Evolutionary conservation across 92 coral and sea anemone species (phyloP).

Genomic region (Palythoa grandiflora): DNA sequence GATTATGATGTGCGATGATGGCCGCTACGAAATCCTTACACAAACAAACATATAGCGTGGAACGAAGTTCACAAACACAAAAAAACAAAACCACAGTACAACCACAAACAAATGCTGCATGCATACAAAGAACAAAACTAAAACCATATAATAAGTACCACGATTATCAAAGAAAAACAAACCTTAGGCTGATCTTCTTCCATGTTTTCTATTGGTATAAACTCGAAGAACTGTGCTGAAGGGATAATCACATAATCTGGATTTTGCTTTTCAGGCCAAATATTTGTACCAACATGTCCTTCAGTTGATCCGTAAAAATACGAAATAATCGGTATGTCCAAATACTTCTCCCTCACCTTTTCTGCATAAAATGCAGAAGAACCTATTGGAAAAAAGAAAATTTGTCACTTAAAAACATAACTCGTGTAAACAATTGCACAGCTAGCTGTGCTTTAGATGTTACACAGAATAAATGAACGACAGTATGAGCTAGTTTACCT

Average conservation of each 20-base stretch:
- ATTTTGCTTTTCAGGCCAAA: conserved; percentile 47
- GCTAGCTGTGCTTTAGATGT: too few relatives aligned
- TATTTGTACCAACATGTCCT: conserved; percentile 47
- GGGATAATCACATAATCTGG: conserved; percentile 56
- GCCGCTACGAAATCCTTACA: too few relatives aligned
- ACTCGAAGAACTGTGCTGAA: conserved; percentile 54
- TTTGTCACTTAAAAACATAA: not conserved
- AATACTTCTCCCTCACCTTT: conserved; percentile 46
- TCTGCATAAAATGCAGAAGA: conserved; percentile 49
- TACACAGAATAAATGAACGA: too few relatives aligned
- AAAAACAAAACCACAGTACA: too few relatives aligned
- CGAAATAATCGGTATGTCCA: conserved; percentile 41
- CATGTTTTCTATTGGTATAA: conserved; percentile 57
- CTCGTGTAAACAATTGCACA: not conserved
- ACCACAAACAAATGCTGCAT: too few relatives aligned
- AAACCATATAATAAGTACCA: too few relatives aligned
- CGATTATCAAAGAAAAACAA: not conserved
- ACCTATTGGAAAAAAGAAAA: conserved; percentile 25
- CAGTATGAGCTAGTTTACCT: conserved; percentile 13
- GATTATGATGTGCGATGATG: too few relatives aligned
- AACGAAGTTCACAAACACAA: too few relatives aligned
- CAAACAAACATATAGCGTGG: too few relatives aligned
- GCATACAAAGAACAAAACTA: too few relatives aligned
- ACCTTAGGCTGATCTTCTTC: conserved; percentile 51
- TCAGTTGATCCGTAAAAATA: conserved; percentile 57